phyloP scores from a whole-genome alignment of 2,113 vertebrate genomes.

The Python bivittatus region DNA sequence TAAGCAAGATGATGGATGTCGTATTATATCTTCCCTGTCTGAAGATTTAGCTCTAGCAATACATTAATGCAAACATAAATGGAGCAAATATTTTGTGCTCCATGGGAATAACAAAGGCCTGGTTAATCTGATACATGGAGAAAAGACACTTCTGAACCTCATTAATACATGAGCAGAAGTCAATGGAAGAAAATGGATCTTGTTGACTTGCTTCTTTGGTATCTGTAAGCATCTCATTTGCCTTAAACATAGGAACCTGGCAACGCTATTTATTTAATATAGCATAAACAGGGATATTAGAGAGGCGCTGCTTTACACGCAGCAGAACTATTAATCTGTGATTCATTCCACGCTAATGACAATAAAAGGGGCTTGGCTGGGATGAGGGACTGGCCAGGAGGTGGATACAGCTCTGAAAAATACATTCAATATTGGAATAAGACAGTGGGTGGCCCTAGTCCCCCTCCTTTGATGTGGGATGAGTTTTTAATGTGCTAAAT shows the following conservation, averaged over 20 bases:
- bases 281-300: conserved; percentile 70
- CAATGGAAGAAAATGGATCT: conserved; percentile 70
- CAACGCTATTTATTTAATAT: conserved; percentile 69
- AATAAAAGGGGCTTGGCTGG: conserved; percentile 54
- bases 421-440: background rate
- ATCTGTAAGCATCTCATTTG: conserved; percentile 70
- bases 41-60: conserved; percentile 63
- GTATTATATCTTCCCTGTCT: conserved; percentile 66
- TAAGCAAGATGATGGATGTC: conserved; percentile 65
- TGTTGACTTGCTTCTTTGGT: conserved; percentile 70
- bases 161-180: conserved; percentile 72
- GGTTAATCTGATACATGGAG: conserved; percentile 61
- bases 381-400: conserved; percentile 55
- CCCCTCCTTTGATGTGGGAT: background rate
- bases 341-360: conserved; percentile 64
- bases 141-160: conserved; percentile 71
- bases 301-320: conserved; percentile 44
- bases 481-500: background rate
- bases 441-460: background rate
- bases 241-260: conserved; percentile 70
- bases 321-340: conserved; percentile 69
- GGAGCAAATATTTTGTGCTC: conserved; percentile 68
- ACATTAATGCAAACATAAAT: conserved; percentile 68
- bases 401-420: background rate
- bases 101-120: conserved; percentile 67